These are phyloP conservation scores for Scaeva pyrastri DNA, from an alignment of 2,888 invertebrate genomes.

Conservation along the genomic window DNA sequence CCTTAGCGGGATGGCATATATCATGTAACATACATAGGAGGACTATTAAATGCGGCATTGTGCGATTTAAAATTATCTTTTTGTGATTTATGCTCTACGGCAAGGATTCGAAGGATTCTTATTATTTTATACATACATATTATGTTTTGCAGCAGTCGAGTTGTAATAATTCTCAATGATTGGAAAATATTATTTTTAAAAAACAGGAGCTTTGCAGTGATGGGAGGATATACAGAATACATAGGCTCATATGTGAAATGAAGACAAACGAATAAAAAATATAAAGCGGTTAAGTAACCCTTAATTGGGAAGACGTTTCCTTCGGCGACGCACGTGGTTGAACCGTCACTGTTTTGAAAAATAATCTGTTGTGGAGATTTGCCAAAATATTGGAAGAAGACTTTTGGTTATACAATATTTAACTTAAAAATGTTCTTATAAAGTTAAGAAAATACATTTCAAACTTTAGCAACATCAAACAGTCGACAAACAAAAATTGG, in stretches of 20 bases:
- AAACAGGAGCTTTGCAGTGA: neutral
- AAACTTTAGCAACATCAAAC: no score
- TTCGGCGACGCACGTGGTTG: no score
- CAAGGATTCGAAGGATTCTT: constrained; percentile 50
- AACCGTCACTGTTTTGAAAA: no score
- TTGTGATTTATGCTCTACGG: constrained; percentile 69
- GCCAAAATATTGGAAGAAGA: no score
- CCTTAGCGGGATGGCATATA: constrained; percentile 36
- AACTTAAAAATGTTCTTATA: no score
- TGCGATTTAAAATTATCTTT: constrained; percentile 74
- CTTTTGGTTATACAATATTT: no score
- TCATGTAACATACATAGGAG: constrained; percentile 27
- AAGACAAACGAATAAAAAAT: constrained; percentile 5
- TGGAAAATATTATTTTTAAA: constrained; percentile 38
- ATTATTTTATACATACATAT: neutral
- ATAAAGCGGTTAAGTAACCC: constrained; percentile 14
- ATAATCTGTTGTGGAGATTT: no score
- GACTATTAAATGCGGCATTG: constrained; percentile 33
- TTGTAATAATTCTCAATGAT: constrained; percentile 71
- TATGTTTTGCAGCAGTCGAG: constrained; percentile 58
- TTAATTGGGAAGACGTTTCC: constrained; percentile 40
- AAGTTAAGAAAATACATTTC: no score
- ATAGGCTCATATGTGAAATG: neutral
- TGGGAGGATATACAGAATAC: neutral
- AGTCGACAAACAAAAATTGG: no score